Evolutionary conservation across 2,797 vertebrate genomes (phyloP), one percentile per base, ranked within the genome.

Genomic region (Artibeus lituratus): DNA sequence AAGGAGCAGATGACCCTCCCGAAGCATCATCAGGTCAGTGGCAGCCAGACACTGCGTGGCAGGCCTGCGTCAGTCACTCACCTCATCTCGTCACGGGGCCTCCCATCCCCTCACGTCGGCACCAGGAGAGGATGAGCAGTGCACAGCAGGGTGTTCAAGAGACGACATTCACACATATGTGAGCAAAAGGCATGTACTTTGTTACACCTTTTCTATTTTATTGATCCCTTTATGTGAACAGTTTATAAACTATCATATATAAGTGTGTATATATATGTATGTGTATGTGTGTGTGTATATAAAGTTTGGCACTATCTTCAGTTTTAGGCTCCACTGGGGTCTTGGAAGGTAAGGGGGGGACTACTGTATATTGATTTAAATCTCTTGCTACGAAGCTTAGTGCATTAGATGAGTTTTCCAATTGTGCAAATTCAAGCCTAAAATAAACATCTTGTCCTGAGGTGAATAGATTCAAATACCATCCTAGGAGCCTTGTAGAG

Each of bases 391-490:
- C 84, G 53, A 85, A 49, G 16, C 59, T 67, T 12, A 84, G 12
- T 3, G 47, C 49, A 76, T 90, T 85, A 65, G 32, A 32, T 82
- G 26, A 82, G 82, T 91, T 90, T 95, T 89, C 55, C 65, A 53
- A 86, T 47, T 42, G 65, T 74, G 15, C 62, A 89, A 89, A 83
- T 51, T 80, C 39, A 69, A 80, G n/a, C 47, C n/a, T 81, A 65
- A 94, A 97, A 80, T 65, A 90, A 82, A 37, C 21, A 74, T 57
- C 42, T 78, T 78, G 65, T 35, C 73, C 49, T 91, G 82, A 92
- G 32, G n/a, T 57, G 18, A 91, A 37, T 32, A 82, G 51, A 94
- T 70, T 81, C 49, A 76, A 69, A 86, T 37, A 14, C 11, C 32
- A 88, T 12, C 37, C 55, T 37, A 44, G 12, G 11, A 77, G 11